A percentile compares a stretch with the other conserved stretches of the same genome.
phyloP scores from a whole-genome alignment of 2,113 vertebrate species.

The Lynx canadensis region DNA sequence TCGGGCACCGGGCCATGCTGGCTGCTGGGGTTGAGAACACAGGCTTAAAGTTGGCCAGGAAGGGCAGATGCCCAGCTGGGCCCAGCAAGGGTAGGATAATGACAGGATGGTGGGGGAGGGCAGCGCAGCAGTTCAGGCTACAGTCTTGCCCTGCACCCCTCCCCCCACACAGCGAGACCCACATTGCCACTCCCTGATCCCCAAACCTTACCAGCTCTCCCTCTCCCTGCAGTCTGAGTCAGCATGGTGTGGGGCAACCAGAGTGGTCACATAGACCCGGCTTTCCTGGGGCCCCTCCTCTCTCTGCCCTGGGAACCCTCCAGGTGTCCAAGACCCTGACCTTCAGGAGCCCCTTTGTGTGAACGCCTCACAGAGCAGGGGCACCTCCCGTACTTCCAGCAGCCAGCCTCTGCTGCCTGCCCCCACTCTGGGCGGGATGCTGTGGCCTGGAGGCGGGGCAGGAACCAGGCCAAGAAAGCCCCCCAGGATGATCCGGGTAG shows the following conservation, averaged over 20 bases:
- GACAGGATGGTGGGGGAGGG: neutral
- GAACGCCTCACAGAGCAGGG: neutral
- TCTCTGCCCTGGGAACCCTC: neutral
- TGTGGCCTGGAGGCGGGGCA: neutral
- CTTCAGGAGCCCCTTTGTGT: neutral
- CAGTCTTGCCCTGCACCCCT: neutral
- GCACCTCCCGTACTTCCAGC: fast-evolving
- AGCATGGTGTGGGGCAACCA: neutral
- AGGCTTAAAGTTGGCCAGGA: neutral
- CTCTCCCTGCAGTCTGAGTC: neutral
- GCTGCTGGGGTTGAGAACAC: neutral
- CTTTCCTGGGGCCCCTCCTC: neutral
- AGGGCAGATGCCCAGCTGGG: neutral
- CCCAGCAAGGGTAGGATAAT: neutral
- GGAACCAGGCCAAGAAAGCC: neutral
- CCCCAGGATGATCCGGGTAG: neutral
- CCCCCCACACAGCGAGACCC: neutral
- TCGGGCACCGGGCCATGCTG: neutral
- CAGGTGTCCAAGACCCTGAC: neutral
- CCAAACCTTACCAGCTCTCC: too few relatives aligned
- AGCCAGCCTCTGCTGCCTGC: neutral
- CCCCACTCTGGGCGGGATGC: neutral
- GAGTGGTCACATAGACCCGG: neutral
- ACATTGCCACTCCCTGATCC: neutral
- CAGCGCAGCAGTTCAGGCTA: neutral